Evolutionary conservation across 2,113 vertebrate genomes (phyloP).

Genomic region (Tragelaphus scriptus): DNA sequence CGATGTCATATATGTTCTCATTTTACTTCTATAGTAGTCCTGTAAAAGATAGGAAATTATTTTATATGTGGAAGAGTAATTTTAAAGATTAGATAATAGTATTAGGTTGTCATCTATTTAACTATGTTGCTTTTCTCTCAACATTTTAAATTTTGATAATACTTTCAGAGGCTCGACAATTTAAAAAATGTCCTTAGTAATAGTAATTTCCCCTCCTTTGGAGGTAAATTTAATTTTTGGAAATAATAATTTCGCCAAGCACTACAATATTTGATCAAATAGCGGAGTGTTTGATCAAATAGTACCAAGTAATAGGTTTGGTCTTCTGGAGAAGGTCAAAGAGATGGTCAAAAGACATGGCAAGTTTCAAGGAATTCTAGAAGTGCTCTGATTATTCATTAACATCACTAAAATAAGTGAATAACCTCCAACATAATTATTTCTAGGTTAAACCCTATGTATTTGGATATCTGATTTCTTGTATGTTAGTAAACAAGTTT

Average conservation of each 20-base stretch:
- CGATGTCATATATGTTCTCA: neutral
- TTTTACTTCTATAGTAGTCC: neutral
- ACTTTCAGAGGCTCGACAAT: neutral
- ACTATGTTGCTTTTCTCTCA: neutral
- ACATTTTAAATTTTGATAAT: neutral
- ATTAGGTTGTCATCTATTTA: neutral
- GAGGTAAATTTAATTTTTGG: neutral
- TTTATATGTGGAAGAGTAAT: neutral
- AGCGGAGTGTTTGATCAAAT: neutral
- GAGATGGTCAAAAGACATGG: neutral
- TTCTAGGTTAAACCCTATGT: neutral
- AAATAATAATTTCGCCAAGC: neutral
- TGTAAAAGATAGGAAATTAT: conserved; percentile 22
- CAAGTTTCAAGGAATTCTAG: conserved; percentile 1
- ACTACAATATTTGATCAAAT: neutral
- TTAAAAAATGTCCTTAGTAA: neutral
- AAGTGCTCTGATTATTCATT: neutral
- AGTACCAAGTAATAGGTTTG: neutral
- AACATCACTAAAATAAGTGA: neutral
- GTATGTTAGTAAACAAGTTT: conserved; percentile 1
- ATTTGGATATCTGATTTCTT: neutral
- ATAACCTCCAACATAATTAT: neutral
- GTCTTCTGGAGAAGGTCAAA: neutral
- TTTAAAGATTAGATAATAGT: neutral
- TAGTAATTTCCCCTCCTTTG: neutral